A percentile compares a stretch with the other conserved stretches of the same genome.
phyloP scores from a whole-genome alignment of 2,113 vertebrate species.

The Syngnathoides biaculeatus region DNA sequence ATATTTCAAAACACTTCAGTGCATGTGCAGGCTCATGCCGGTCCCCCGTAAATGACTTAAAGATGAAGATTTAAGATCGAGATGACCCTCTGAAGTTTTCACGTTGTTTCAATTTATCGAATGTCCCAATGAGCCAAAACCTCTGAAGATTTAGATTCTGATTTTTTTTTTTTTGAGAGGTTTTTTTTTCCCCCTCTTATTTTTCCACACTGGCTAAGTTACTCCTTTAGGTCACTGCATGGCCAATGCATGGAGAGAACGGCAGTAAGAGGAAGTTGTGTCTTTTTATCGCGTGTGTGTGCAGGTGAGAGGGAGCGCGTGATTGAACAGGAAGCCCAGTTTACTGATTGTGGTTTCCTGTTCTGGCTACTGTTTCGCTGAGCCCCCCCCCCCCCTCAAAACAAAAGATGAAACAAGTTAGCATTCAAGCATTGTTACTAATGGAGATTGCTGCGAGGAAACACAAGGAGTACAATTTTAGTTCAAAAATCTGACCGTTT shows the following conservation, averaged over 20 bases:
- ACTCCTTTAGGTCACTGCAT: too few relatives aligned
- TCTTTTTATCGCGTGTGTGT: slow-evolving; percentile 39
- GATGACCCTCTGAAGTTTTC: neutral
- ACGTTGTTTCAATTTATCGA: neutral
- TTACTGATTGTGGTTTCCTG: slow-evolving; percentile 75
- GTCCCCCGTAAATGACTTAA: too few relatives aligned
- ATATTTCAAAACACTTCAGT: neutral
- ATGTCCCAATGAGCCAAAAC: neutral
- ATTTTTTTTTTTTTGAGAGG: neutral
- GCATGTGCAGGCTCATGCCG: too few relatives aligned
- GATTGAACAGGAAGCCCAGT: slow-evolving; percentile 68
- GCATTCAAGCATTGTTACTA: slow-evolving; percentile 13
- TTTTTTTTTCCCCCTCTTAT: neutral
- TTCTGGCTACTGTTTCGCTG: slow-evolving; percentile 68
- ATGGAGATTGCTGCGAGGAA: slow-evolving; percentile 4
- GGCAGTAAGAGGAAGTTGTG: slow-evolving; percentile 52
- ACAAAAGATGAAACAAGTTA: slow-evolving; percentile 28
- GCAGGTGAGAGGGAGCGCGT: slow-evolving; percentile 46
- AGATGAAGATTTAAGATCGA: neutral
- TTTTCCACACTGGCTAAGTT: neutral
- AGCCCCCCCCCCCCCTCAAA: slow-evolving; percentile 35
- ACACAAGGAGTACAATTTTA: neutral
- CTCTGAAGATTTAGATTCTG: neutral
- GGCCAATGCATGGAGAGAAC: neutral
- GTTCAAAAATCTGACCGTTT: neutral